These are phyloP conservation scores for Nasonovia ribisnigri DNA, from an alignment of 2,888 invertebrate genomes.

Conservation along the genomic window DNA sequence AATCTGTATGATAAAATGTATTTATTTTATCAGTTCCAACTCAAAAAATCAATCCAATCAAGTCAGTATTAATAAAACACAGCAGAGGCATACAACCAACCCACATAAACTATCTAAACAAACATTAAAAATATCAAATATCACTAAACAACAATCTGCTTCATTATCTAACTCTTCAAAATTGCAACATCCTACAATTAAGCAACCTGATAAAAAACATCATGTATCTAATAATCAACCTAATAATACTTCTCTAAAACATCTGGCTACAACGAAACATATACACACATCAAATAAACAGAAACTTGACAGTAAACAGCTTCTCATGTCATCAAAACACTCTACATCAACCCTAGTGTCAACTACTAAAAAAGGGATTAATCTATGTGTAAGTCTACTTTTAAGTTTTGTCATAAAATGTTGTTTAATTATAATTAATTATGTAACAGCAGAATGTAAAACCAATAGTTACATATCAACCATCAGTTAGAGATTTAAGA, in stretches of 20 bases:
- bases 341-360: neutral
- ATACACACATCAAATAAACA: neutral
- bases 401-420: neutral
- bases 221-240: neutral
- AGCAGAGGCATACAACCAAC: neutral
- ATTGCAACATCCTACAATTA: neutral
- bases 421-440: neutral
- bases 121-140: neutral
- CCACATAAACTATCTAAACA: neutral
- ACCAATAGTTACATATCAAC: neutral
- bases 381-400: neutral
- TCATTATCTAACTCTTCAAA: neutral
- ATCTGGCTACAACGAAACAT: neutral
- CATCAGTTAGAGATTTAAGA: neutral
- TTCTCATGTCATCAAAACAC: neutral
- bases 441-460: neutral
- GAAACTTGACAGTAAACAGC: neutral
- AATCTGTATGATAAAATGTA: neutral
- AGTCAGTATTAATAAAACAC: neutral
- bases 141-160: neutral
- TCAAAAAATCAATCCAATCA: slow-evolving; percentile 10
- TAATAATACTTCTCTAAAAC: neutral
- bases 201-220: slow-evolving; percentile 17
- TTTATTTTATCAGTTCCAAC: neutral
- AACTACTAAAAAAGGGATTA: neutral